A percentile compares a stretch with the other conserved stretches of the same genome.
Conservation (phyloP, 1,140 invertebrate species). For the Brachionus rotundiformis region DNA sequence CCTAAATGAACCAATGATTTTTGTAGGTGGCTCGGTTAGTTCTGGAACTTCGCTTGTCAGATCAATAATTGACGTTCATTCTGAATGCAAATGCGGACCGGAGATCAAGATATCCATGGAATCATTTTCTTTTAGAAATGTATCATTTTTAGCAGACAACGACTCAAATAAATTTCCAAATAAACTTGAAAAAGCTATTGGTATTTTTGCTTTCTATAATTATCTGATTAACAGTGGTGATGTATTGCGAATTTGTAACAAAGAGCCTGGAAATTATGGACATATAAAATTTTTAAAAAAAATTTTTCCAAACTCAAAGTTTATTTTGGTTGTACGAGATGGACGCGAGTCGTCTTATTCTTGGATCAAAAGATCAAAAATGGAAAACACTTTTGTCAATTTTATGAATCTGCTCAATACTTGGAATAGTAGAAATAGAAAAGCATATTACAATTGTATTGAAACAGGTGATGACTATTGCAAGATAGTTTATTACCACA, state of each 20-base stretch:
- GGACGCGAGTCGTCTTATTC: slow-evolving; percentile 17
- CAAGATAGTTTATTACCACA: not conserved
- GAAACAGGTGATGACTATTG: not conserved
- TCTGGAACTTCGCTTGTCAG: slow-evolving; percentile 94
- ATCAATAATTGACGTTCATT: slow-evolving; percentile 96
- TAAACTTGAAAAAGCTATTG: not conserved
- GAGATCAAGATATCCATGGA: slow-evolving; percentile 93
- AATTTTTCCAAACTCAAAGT: slow-evolving; percentile 27
- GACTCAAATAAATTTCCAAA: not conserved
- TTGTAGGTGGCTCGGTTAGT: slow-evolving; percentile 92
- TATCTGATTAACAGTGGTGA: not conserved
- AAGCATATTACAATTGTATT: not conserved
- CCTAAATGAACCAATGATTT: slow-evolving; percentile 60
- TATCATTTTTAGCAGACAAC: too few relatives aligned
- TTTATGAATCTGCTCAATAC: not conserved
- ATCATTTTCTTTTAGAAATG: not conserved
- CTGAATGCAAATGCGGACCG: slow-evolving; percentile 93
- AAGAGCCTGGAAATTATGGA: not conserved
- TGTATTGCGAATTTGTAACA: not conserved
- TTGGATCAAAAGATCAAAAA: not conserved
- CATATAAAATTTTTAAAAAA: slow-evolving; percentile 1
- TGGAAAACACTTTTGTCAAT: not conserved
- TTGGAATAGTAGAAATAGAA: not conserved
- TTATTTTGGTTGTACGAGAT: slow-evolving; percentile 26
- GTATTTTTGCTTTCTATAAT: not conserved